phyloP scores from a whole-genome alignment of 2,888 invertebrate genomes.

The Parnassius apollo region DNA sequence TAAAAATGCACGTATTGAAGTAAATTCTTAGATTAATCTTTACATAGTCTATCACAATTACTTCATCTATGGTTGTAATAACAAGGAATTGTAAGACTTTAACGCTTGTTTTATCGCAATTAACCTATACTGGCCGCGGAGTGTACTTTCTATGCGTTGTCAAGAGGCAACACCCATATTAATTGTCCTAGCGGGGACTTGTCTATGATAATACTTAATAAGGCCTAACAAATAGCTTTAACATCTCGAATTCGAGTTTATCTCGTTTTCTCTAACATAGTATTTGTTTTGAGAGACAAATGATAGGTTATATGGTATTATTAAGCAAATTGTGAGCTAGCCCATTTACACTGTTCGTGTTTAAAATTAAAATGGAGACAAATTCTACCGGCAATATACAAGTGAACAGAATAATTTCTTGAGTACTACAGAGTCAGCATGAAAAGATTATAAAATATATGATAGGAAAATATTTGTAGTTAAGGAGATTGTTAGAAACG shows the following conservation, averaged over 20 bases:
- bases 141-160: conserved; percentile 27
- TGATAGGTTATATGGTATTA: conserved; percentile 24
- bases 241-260: conserved; percentile 30
- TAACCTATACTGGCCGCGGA: conserved; percentile 19
- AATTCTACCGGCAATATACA: not conserved
- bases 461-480: no score
- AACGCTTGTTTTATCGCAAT: conserved; percentile 18
- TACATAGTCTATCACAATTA: conserved; percentile 5
- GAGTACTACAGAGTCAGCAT: no score
- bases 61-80: not conserved
- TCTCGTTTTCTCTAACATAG: conserved; percentile 27
- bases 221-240: conserved; percentile 40
- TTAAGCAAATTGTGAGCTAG: conserved; percentile 14
- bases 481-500: no score
- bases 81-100: not conserved
- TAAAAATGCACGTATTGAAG: no score
- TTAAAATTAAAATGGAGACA: conserved; percentile 12
- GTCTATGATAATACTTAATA: conserved; percentile 40
- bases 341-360: conserved; percentile 6
- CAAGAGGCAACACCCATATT: conserved; percentile 26
- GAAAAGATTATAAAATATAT: no score
- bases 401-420: conserved; percentile 1
- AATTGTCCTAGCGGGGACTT: conserved; percentile 28
- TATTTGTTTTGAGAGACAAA: conserved; percentile 29
- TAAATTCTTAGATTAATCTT: conserved; percentile 6